Conservation (phyloP, 2,888 invertebrate species). For the Diaprepes abbreviatus region DNA sequence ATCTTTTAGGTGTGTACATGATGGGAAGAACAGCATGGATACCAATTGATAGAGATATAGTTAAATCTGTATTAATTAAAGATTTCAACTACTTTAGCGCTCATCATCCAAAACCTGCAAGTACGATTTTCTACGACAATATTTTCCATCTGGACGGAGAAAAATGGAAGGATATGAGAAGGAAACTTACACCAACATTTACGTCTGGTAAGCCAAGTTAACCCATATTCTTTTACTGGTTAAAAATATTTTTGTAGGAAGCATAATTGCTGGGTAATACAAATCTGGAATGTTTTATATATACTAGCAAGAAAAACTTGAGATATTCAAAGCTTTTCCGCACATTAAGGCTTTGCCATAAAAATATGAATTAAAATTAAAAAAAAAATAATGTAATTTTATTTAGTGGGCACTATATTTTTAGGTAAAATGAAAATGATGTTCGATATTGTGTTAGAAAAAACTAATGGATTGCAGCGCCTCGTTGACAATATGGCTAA, state of each 20-base stretch:
- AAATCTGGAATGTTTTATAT: no score
- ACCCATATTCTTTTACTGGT: no score
- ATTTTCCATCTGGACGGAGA: constrained; percentile 39
- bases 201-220: no score
- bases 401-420: no score
- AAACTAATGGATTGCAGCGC: constrained; percentile 68
- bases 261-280: no score
- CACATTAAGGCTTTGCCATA: no score
- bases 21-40: constrained; percentile 1
- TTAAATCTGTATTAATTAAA: constrained; percentile 17
- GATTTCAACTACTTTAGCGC: constrained; percentile 23
- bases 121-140: constrained; percentile 27
- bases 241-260: no score
- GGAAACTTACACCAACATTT: constrained; percentile 19
- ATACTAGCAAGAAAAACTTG: no score
- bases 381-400: no score
- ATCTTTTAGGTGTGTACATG: constrained; percentile 15
- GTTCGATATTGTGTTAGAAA: constrained; percentile 67
- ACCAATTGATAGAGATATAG: constrained; percentile 16
- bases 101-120: background rate
- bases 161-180: constrained; percentile 36
- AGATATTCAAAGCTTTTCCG: no score
- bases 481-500: background rate
- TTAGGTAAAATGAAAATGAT: constrained; percentile 68
- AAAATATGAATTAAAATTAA: no score